Evolutionary conservation across 1,140 invertebrate species (phyloP), one percentile per base, ranked within the genome.

Genomic region (Armadillidium nasatum): DNA sequence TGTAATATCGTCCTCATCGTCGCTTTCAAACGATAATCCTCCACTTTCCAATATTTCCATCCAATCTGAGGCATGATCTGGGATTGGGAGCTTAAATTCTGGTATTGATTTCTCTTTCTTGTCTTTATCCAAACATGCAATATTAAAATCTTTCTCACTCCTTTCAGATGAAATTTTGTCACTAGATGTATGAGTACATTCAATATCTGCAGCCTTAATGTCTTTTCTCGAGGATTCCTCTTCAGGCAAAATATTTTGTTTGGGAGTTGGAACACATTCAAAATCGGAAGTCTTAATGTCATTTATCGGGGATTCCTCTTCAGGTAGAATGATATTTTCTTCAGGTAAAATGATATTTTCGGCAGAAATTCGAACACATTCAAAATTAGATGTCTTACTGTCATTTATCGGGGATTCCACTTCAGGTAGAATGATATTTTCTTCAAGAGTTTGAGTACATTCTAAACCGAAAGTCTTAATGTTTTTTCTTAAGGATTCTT

Each of bases 31-130:
- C 46, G 78, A 44, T 45, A 79, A 76, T 7, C 71, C 75, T 44
- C 75, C 78, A 10, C 75, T 68, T 66, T 76, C 75, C 50, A 79
- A 70, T 50, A 79, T 67, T 66, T 79, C 78, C 75, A 79, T 76
- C 71, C 71, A 79, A 23, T 76, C 75, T 19, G 75, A 71, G n/a
- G 78, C 78, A 45, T 79, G 78, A 54, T 76, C 75, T 23, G 78
- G 78, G 10, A 79, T 43, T 33, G 54, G 69, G 22, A 79, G 72
- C 43, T 75, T 75, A 33, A 75, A 75, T 23, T 43, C 23, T 10
- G 50, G 21, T 22, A 2, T 13, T n/a, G 33, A n/a, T 44, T 33
- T 75, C 21, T 66, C 15, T 22, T 66, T 22, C 15, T n/a, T n/a
- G 60, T 66, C 60, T 43, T 21, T 33, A 33, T 1, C 33, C 33